phyloP scores from a whole-genome alignment of 2,113 vertebrate species.

The Aptenodytes forsteri region DNA sequence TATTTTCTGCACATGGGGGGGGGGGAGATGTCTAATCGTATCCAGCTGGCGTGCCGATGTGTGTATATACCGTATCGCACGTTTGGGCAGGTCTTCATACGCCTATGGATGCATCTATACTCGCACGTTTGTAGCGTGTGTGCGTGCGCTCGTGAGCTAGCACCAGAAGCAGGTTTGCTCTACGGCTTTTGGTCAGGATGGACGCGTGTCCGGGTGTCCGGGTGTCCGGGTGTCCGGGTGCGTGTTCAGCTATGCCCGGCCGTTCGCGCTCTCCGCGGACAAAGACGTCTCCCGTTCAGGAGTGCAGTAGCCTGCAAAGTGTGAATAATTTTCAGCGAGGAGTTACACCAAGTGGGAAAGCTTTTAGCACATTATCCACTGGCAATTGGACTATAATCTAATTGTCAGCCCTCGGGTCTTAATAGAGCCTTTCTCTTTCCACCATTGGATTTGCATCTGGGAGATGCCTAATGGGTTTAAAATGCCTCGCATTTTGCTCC shows the following conservation, averaged over 20 bases:
- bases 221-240: neutral
- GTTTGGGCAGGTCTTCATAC: rapidly evolving
- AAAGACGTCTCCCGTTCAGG: neutral
- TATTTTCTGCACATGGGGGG: neutral
- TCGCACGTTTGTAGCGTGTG: neutral
- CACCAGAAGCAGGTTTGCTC: neutral
- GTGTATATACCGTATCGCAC: rapidly evolving
- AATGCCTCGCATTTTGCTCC: conserved; percentile 66
- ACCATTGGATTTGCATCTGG: conserved; percentile 85
- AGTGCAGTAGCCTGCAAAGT: conserved; percentile 78
- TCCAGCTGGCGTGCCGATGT: neutral
- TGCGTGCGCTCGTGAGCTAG: neutral
- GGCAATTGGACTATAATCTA: conserved; percentile 89
- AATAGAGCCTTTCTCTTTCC: conserved; percentile 80
- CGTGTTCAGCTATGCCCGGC: neutral
- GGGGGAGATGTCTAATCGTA: no score
- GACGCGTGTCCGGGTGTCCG: neutral
- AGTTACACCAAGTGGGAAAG: conserved; percentile 87
- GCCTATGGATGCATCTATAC: rapidly evolving
- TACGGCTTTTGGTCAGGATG: neutral
- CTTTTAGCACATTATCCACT: conserved; percentile 96
- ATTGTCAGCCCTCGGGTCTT: conserved; percentile 83
- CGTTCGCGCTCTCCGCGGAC: neutral
- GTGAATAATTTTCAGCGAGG: conserved; percentile 90
- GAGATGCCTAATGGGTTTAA: conserved; percentile 86